Conservation (phyloP, 2,888 invertebrate species). For the Troides oblongomaculatus region DNA sequence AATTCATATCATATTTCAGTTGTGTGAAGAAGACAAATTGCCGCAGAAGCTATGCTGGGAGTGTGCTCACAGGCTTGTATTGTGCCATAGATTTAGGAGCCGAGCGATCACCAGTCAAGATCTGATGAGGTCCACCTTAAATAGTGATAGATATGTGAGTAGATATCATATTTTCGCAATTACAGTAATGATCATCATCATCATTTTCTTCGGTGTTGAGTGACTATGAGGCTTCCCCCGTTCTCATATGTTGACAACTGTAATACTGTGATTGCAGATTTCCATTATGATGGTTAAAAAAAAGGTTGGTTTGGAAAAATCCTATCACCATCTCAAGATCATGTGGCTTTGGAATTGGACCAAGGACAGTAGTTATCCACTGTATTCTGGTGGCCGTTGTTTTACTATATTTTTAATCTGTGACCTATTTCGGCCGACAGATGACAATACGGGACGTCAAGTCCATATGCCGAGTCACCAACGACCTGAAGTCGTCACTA, state of each 20-base stretch:
- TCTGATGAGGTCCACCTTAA: slow-evolving; percentile 43
- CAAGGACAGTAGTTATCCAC: no score
- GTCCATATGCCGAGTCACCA: slow-evolving; percentile 46
- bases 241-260: no score
- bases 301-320: no score
- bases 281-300: no score
- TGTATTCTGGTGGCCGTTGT: no score
- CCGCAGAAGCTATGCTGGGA: slow-evolving; percentile 65
- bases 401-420: no score
- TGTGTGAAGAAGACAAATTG: slow-evolving; percentile 45
- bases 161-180: neutral
- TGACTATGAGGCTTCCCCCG: no score
- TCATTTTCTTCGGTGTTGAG: no score
- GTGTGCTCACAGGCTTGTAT: slow-evolving; percentile 48
- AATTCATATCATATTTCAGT: slow-evolving; percentile 36
- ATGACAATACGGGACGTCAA: slow-evolving; percentile 55
- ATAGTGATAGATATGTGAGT: slow-evolving; percentile 50
- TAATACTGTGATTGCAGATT: no score
- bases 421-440: slow-evolving; percentile 37
- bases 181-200: no score
- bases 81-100: slow-evolving; percentile 41
- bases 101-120: slow-evolving; percentile 47
- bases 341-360: no score
- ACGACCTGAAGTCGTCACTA: slow-evolving; percentile 43
- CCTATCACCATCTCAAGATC: no score